Percentiles rank a stretch among this genome's conserved stretches.
Conservation (phyloP, 2,888 invertebrate genomes). For the Omphaloscelis lunosa region DNA sequence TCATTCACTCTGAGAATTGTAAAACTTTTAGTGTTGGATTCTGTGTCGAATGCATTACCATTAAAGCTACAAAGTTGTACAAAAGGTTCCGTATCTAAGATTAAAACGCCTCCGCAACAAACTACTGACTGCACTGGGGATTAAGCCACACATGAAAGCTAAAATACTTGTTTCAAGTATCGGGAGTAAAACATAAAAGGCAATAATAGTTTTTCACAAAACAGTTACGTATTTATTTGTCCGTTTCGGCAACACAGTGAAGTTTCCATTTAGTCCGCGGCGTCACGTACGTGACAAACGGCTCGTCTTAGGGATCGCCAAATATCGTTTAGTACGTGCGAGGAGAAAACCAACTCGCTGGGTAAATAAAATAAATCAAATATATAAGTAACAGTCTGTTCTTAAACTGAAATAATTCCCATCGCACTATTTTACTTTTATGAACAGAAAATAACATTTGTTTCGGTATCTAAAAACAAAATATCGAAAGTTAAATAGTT, state of each 20-base stretch:
- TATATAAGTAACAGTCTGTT: constrained; percentile 88
- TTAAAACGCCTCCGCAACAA: constrained; percentile 39
- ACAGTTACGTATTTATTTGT: constrained; percentile 87
- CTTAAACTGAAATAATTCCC: constrained; percentile 80
- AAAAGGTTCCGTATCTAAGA: constrained; percentile 50
- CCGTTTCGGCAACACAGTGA: constrained; percentile 85
- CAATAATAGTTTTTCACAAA: constrained; percentile 79
- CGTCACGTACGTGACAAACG: constrained; percentile 90
- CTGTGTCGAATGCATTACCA: constrained; percentile 60
- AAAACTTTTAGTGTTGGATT: constrained; percentile 54
- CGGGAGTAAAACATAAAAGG: constrained; percentile 66
- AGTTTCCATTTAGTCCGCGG: constrained; percentile 88
- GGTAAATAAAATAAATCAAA: constrained; percentile 91
- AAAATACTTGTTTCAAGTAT: constrained; percentile 57
- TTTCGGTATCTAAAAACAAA: constrained; percentile 59
- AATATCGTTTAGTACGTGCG: constrained; percentile 91
- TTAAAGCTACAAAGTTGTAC: constrained; percentile 56
- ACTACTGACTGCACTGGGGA: constrained; percentile 16
- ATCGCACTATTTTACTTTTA: constrained; percentile 75
- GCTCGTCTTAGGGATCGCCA: constrained; percentile 90
- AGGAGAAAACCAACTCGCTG: constrained; percentile 87
- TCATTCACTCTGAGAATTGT: constrained; percentile 49
- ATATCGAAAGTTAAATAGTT: constrained; percentile 60
- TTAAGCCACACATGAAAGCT: constrained; percentile 24
- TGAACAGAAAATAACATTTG: constrained; percentile 68